A percentile compares a stretch with the other conserved stretches of the same genome.
These are phyloP conservation scores for Argyresthia albistria DNA, from an alignment of 2,888 invertebrate genomes.

Conservation along the genomic window DNA sequence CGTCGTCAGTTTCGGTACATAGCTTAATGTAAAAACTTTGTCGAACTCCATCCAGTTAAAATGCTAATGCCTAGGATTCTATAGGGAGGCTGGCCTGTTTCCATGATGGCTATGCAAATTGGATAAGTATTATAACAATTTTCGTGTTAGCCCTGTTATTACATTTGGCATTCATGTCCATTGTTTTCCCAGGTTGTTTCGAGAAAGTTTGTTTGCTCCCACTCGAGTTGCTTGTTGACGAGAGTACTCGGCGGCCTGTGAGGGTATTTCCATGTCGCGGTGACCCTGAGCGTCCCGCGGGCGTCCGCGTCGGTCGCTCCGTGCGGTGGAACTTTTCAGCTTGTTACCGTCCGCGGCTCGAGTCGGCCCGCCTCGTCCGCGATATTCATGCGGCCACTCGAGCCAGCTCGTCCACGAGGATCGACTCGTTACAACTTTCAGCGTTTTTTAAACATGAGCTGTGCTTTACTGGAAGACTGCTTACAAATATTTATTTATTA, in stretches of 20 bases:
- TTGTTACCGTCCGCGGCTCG: conserved; percentile 25
- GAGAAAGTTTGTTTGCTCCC: neutral
- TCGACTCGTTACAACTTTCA: conserved; percentile 43
- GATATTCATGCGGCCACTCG: conserved; percentile 40
- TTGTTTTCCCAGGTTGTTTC: neutral
- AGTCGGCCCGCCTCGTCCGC: conserved; percentile 30
- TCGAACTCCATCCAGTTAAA: conserved; percentile 35
- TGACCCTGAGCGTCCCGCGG: neutral
- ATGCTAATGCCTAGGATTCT: conserved; percentile 39
- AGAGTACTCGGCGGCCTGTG: neutral
- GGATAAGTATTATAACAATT: neutral
- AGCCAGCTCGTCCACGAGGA: conserved; percentile 6
- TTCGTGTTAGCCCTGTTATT: neutral
- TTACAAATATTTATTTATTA: conserved; percentile 30
- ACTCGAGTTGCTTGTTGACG: too few species aligned
- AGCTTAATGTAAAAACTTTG: conserved; percentile 49
- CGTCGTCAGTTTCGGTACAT: conserved; percentile 18
- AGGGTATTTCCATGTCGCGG: neutral
- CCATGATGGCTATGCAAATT: conserved; percentile 6
- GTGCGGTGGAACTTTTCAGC: conserved; percentile 10
- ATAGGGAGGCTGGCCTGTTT: conserved; percentile 15
- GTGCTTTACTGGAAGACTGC: conserved; percentile 16
- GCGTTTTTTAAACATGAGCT: conserved; percentile 39
- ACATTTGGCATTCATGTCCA: neutral
- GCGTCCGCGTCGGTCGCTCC: neutral